Base-by-base conservation (phyloP, 2,888 invertebrate genomes). In the Anarsia innoxiella region DNA sequence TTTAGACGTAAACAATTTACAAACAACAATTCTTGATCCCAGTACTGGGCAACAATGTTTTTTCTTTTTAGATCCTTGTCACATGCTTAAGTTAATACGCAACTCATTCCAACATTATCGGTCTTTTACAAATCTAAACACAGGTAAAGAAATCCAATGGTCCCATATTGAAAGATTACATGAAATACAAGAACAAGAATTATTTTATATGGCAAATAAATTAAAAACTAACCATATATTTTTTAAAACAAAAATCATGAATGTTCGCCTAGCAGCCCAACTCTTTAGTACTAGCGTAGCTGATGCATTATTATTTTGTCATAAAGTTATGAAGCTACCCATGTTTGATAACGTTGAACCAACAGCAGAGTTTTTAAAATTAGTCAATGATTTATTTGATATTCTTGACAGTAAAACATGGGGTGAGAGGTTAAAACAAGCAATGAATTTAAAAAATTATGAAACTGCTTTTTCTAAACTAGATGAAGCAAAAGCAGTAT, bases 231-330 rank as follows among this genome's bases (percentile, higher is more conserved):
- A 31, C 15, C 38, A 45, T 16, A 42, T 45, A 23, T 41, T 34
- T 32, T 47, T 41, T 31, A 41, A 43, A 41, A 31, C 42, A 2
- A 42, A 45, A 36, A 41, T 45, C 6, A 48, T 44, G 44, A 48
- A 46, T 12, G 48, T 46, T n/a, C 35, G 41, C 1, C 42, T 48
- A 8, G 49, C 46, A 36, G 36, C 46, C 15, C 49, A 49, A 26
- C 26, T 49, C 2, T 49, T 49, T 28, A 47, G 45, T 19, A n/a
- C 19, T n/a, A n/a, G n/a, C n/a, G n/a, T n/a, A n/a, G n/a, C n/a
- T n/a, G n/a, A n/a, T n/a, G n/a, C n/a, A n/a, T n/a, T n/a, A n/a
- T n/a, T n/a, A n/a, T n/a, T n/a, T n/a, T n/a, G n/a, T n/a, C n/a
- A n/a, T n/a, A n/a, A n/a, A n/a, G n/a, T n/a, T n/a, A n/a, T n/a